Percentiles rank a stretch among this genome's conserved stretches.
Conservation (phyloP, 2,113 vertebrate species). For the Pelecanus crispus region DNA sequence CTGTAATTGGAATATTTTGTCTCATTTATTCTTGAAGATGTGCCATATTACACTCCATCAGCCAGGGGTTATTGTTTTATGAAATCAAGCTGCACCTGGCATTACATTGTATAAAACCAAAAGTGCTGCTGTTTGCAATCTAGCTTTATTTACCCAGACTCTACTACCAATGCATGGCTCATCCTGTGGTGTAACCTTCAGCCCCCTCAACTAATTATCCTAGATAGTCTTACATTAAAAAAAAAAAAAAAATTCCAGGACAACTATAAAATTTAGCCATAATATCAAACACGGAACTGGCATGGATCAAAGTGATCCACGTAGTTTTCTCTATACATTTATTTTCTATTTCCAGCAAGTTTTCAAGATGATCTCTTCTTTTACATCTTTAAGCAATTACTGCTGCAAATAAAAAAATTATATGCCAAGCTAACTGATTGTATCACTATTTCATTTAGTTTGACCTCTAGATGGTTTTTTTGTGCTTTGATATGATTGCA, state of each 20-base stretch:
- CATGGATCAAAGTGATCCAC: not conserved
- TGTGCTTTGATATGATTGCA: not conserved
- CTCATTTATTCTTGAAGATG: slow-evolving; percentile 77
- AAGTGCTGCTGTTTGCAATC: not conserved
- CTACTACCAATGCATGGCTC: not conserved
- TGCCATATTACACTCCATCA: slow-evolving; percentile 71
- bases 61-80: slow-evolving; percentile 68
- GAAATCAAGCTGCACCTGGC: slow-evolving; percentile 66
- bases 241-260: not conserved
- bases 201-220: not conserved
- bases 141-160: not conserved
- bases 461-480: not conserved
- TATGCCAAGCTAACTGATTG: not conserved
- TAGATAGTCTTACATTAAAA: not conserved
- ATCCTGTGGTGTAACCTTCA: not conserved
- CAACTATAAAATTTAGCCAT: not conserved
- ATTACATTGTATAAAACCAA: not conserved
- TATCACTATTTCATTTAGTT: not conserved
- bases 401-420: not conserved
- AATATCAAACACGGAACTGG: not conserved
- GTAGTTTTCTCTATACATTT: not conserved
- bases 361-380: not conserved
- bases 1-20: slow-evolving; percentile 76
- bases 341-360: not conserved
- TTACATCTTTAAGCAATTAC: not conserved